A percentile compares a stretch with the other conserved stretches of the same genome.
Evolutionary conservation across 2,113 vertebrate species (phyloP).

Genomic region (Microtus ochrogaster): DNA sequence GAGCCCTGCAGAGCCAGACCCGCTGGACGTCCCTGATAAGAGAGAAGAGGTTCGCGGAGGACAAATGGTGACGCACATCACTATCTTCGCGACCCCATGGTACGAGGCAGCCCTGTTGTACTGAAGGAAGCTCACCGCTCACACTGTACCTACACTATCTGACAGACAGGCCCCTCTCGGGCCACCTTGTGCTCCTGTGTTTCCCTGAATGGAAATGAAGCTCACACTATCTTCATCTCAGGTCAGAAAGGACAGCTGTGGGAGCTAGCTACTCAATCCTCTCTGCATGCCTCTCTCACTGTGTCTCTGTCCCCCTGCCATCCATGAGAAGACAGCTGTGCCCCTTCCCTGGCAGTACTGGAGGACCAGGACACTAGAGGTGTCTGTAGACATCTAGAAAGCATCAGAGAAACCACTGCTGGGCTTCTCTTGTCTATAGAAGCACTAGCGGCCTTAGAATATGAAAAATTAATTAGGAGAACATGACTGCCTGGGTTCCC

Average conservation of each 20-base stretch:
- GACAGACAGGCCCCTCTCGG: background rate
- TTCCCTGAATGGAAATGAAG: background rate
- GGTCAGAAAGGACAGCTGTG: background rate
- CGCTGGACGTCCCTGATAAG: background rate
- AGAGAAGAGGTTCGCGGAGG: background rate
- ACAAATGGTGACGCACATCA: background rate
- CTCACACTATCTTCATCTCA: background rate
- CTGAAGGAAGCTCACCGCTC: background rate
- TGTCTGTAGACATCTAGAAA: background rate
- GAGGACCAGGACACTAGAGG: background rate
- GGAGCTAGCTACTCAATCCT: background rate
- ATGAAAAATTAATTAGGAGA: slow-evolving; percentile 56
- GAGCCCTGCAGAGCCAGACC: background rate
- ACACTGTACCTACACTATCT: background rate
- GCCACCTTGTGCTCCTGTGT: background rate
- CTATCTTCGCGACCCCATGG: background rate
- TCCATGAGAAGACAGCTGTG: background rate
- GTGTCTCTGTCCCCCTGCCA: background rate
- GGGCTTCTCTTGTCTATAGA: too few species aligned
- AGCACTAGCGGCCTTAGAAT: background rate
- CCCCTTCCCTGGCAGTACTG: background rate
- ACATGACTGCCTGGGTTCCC: background rate
- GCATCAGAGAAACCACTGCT: too few species aligned
- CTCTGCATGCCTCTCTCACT: background rate
- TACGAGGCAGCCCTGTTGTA: background rate